Evolutionary conservation across 2,797 vertebrate genomes (phyloP).

Genomic region (Galaxias olidus): DNA sequence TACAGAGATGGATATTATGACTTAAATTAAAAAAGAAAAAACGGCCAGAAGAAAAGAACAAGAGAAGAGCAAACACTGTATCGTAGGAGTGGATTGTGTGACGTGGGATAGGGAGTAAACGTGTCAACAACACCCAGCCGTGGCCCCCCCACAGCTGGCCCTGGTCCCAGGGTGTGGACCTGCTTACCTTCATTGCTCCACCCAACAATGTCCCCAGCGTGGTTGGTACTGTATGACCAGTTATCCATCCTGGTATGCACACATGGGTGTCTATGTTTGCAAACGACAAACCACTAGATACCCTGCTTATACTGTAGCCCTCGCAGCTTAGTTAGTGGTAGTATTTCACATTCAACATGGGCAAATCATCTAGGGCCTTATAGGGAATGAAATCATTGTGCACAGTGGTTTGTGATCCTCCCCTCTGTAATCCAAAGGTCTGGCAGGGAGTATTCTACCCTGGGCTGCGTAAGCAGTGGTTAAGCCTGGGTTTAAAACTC

Average conservation of each 20-base stretch:
- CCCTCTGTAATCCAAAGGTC: too few species aligned
- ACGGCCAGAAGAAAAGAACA: too few species aligned
- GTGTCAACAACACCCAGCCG: too few species aligned
- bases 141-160: slow-evolving; percentile 7
- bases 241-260: slow-evolving; percentile 3
- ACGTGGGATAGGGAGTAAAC: neutral
- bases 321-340: neutral
- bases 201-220: neutral
- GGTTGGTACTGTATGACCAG: neutral
- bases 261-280: slow-evolving; percentile 20
- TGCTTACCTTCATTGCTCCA: neutral
- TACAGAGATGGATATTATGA: too few species aligned
- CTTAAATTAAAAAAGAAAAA: too few species aligned
- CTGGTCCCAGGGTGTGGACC: slow-evolving; percentile 2
- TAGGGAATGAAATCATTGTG: neutral
- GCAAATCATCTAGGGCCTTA: neutral
- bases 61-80: too few species aligned
- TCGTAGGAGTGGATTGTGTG: too few species aligned
- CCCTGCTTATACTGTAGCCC: neutral
- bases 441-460: too few species aligned
- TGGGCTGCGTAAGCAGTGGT: neutral
- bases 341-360: neutral
- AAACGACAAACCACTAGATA: neutral
- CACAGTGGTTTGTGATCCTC: too few species aligned
- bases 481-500: neutral